A percentile compares a stretch with the other conserved stretches of the same genome.
Evolutionary conservation across 2,113 vertebrate genomes (phyloP).

Genomic region (Gymnogyps californianus): DNA sequence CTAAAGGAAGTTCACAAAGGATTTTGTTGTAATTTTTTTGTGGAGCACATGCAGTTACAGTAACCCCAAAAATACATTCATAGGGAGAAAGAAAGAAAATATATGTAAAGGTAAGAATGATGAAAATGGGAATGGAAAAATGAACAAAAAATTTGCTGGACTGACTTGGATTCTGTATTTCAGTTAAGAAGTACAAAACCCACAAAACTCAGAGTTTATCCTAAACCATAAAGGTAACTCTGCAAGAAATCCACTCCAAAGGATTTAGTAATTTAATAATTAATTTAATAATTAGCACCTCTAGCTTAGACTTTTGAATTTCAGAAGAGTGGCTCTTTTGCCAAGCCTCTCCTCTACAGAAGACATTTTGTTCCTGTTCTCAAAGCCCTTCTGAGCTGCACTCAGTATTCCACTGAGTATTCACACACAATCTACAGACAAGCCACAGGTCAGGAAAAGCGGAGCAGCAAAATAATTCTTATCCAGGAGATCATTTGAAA

Average conservation of each 20-base stretch:
- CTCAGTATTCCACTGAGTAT: not conserved
- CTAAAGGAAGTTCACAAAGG: not conserved
- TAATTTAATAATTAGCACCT: not conserved
- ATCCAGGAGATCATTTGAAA: constrained; percentile 9
- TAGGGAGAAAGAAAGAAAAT: not conserved
- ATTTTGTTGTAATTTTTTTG: not conserved
- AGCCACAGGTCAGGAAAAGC: not conserved
- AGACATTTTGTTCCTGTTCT: not conserved
- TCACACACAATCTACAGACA: not conserved
- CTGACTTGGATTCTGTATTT: not conserved
- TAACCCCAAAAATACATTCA: not conserved
- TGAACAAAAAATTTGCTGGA: not conserved
- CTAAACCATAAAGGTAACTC: not conserved
- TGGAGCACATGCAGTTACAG: not conserved
- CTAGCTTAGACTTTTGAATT: not conserved
- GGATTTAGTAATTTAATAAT: not conserved
- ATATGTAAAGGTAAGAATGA: not conserved
- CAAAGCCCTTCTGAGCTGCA: not conserved
- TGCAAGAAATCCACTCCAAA: not conserved
- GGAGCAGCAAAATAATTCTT: constrained; percentile 22
- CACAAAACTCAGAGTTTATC: not conserved
- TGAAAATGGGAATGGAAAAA: not conserved
- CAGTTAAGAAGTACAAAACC: not conserved
- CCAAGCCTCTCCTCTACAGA: not conserved
- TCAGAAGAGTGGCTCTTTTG: not conserved